phyloP scores from a whole-genome alignment of 1,140 invertebrate species.

The Drosophila tropicalis region DNA sequence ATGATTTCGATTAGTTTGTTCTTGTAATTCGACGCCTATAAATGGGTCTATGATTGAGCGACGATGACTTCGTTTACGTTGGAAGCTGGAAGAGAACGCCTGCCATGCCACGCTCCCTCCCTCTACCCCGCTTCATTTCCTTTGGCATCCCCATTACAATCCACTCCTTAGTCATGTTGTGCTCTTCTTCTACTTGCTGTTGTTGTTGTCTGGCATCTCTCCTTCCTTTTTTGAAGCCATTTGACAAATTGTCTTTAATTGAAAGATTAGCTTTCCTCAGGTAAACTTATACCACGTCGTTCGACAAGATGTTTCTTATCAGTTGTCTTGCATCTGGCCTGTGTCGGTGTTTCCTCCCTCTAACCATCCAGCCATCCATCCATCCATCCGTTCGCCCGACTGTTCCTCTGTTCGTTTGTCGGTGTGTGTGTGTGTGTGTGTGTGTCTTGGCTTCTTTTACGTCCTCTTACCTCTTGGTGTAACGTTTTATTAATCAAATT shows the following conservation, averaged over 20 bases:
- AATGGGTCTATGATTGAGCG: conserved; percentile 83
- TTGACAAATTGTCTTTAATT: conserved; percentile 83
- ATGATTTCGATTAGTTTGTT: conserved; percentile 83
- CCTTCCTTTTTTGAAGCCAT: conserved; percentile 58
- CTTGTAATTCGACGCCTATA: conserved; percentile 83
- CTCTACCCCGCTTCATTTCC: conserved; percentile 37
- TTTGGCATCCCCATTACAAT: not conserved
- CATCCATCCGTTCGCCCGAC: not conserved
- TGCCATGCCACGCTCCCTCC: not conserved
- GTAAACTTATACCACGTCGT: conserved; percentile 37
- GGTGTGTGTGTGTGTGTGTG: not conserved
- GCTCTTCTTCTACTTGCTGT: conserved; percentile 13
- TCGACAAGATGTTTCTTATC: conserved; percentile 52
- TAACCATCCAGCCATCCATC: not conserved
- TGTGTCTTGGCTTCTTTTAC: conserved; percentile 5
- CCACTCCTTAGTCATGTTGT: conserved; percentile 9
- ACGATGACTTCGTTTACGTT: conserved; percentile 78
- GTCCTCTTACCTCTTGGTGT: conserved; percentile 40
- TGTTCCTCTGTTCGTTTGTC: not conserved
- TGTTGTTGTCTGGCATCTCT: conserved; percentile 48
- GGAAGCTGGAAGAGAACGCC: conserved; percentile 38
- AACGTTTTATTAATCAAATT: conserved; percentile 83
- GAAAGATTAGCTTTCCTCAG: conserved; percentile 82
- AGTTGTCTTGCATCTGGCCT: conserved; percentile 67
- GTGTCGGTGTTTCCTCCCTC: conserved; percentile 46